Evolutionary conservation across 2,113 vertebrate species (phyloP).

Genomic region (Recurvirostra avosetta): DNA sequence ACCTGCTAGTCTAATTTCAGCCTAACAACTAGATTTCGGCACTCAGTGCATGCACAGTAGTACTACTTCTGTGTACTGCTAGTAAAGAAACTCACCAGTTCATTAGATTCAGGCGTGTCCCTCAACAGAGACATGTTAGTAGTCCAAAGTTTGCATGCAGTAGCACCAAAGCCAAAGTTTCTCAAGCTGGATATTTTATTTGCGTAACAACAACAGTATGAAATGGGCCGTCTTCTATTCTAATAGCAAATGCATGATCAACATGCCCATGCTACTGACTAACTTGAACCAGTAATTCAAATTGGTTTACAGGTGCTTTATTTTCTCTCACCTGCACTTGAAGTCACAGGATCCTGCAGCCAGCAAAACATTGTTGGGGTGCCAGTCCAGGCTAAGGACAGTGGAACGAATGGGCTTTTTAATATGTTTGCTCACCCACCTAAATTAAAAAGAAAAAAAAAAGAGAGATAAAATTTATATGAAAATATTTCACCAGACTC

Average conservation of each 20-base stretch:
- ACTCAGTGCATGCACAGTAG: background rate
- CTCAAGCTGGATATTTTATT: background rate
- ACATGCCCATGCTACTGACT: background rate
- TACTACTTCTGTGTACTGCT: background rate
- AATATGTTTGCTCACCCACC: constrained; percentile 99
- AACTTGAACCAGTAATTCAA: background rate
- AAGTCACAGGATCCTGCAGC: constrained; percentile 98
- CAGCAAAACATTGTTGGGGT: constrained; percentile 97
- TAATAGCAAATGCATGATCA: background rate
- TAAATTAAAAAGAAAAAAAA: constrained; percentile 12
- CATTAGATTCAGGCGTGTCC: background rate
- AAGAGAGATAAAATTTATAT: background rate
- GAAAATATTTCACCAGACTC: background rate
- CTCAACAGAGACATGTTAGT: background rate
- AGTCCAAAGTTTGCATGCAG: background rate
- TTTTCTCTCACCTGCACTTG: constrained; percentile 89
- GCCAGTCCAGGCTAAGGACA: constrained; percentile 97
- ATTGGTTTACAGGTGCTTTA: background rate
- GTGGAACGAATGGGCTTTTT: constrained; percentile 98
- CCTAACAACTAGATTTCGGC: background rate
- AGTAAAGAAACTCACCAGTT: background rate
- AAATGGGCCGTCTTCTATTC: background rate
- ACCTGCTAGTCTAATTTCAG: background rate
- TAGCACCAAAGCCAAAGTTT: background rate
- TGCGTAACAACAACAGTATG: background rate